Percentiles rank a stretch among this genome's conserved stretches.
Evolutionary conservation across 2,113 vertebrate species (phyloP).

Genomic region (Paramisgurnus dabryanus): DNA sequence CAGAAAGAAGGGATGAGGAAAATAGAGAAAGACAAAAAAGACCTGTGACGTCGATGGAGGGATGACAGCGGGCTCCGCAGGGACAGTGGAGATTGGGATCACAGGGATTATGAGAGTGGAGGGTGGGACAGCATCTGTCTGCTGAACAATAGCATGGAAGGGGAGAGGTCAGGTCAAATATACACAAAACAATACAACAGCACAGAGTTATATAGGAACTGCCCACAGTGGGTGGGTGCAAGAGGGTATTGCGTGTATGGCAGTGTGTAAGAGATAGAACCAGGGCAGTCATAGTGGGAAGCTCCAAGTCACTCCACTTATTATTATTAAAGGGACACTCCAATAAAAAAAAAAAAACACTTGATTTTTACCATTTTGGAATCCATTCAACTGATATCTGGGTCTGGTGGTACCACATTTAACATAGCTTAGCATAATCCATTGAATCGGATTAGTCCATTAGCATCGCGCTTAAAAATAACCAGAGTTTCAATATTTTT

Average conservation of each 20-base stretch:
- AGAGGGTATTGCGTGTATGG: conserved; percentile 22
- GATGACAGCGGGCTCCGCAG: conserved; percentile 87
- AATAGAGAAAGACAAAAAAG: conserved; percentile 78
- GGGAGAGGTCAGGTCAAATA: conserved; percentile 71
- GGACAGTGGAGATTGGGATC: conserved; percentile 91
- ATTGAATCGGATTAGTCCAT: too few relatives aligned
- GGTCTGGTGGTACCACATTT: too few relatives aligned
- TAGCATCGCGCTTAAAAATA: too few relatives aligned
- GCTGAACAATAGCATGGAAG: conserved; percentile 84
- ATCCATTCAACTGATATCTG: too few relatives aligned
- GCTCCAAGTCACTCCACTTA: background rate
- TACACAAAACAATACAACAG: conserved; percentile 59
- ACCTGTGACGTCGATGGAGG: conserved; percentile 88
- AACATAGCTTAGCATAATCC: too few relatives aligned
- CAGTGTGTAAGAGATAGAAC: background rate
- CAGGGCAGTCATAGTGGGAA: background rate
- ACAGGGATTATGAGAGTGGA: conserved; percentile 93
- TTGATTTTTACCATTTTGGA: too few relatives aligned
- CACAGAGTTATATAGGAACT: conserved; percentile 25
- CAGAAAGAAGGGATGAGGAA: conserved; percentile 35
- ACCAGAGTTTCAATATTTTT: too few relatives aligned
- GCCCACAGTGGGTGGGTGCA: background rate
- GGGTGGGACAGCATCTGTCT: conserved; percentile 87
- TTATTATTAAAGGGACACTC: background rate
- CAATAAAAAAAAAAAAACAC: too few relatives aligned